Conservation (phyloP, 23 tunicate genomes). For the Corella eumyota region DNA sequence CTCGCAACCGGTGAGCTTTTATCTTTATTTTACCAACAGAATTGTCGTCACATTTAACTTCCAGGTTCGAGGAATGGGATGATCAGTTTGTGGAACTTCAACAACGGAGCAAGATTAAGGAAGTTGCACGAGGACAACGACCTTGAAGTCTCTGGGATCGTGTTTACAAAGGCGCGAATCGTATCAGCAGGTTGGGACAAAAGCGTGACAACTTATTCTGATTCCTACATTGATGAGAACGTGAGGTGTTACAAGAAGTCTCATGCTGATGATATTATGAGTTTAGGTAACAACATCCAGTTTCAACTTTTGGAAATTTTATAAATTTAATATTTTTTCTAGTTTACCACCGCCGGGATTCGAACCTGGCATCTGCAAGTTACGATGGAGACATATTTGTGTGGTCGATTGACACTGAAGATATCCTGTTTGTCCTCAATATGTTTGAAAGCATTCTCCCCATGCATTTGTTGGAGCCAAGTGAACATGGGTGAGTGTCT, state of each 20-base stretch:
- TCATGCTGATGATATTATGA: constrained; percentile 31
- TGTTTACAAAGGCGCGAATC: constrained; percentile 9
- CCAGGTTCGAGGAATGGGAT: constrained; percentile 26
- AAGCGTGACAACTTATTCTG: constrained; percentile 24
- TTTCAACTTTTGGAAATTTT: too few species aligned
- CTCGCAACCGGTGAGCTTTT: constrained; percentile 24
- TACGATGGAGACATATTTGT: constrained; percentile 41
- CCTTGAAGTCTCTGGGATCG: constrained; percentile 19
- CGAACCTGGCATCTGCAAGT: constrained; percentile 20
- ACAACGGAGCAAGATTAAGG: constrained; percentile 42
- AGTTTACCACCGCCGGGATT: constrained; percentile 30
- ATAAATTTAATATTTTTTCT: neutral
- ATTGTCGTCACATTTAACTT: neutral
- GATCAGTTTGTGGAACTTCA: constrained; percentile 38
- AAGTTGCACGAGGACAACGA: constrained; percentile 3
- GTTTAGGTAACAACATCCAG: constrained; percentile 32
- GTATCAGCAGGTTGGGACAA: constrained; percentile 45
- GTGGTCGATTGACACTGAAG: constrained; percentile 34
- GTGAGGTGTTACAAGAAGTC: constrained; percentile 5
- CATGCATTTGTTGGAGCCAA: too few species aligned
- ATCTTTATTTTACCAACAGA: neutral
- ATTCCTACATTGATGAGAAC: constrained; percentile 20
- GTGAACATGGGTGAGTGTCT: too few species aligned
- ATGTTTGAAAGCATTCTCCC: constrained; percentile 47
- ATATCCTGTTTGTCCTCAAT: constrained; percentile 29